Conservation (phyloP, 2,797 vertebrate species). For the Bryconaethiops microstoma region DNA sequence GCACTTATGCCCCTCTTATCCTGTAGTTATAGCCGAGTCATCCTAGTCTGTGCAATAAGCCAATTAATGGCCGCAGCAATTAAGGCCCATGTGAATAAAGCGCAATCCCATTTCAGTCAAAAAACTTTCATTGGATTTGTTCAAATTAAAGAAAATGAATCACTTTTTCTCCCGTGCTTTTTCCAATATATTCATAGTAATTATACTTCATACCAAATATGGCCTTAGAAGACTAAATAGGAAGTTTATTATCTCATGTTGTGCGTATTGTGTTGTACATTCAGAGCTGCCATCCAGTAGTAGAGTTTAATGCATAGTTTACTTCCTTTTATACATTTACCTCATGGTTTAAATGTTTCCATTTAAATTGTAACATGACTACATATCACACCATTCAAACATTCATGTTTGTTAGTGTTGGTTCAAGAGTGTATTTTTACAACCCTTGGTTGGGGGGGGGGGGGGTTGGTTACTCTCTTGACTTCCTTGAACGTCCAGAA, state of each 20-base stretch:
- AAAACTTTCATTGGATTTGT: too few relatives aligned
- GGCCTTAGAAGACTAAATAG: too few relatives aligned
- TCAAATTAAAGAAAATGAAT: too few relatives aligned
- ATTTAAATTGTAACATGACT: neutral
- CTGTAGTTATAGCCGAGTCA: neutral
- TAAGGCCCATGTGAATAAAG: too few relatives aligned
- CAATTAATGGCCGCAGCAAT: too few relatives aligned
- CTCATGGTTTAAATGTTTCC: neutral
- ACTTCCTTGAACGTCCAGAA: neutral
- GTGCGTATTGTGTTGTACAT: neutral
- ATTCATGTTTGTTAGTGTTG: constrained; percentile 10
- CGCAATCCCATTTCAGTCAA: too few relatives aligned
- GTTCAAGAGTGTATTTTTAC: neutral
- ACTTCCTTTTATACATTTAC: neutral
- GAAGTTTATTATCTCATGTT: too few relatives aligned
- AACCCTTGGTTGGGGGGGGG: neutral
- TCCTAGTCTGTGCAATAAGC: neutral
- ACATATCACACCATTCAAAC: neutral
- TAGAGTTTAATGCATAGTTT: constrained; percentile 1
- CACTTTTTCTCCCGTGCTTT: too few relatives aligned
- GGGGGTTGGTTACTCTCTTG: neutral
- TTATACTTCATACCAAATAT: too few relatives aligned
- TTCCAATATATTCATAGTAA: too few relatives aligned
- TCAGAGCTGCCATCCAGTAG: neutral
- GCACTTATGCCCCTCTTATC: constrained; percentile 54